Evolutionary conservation across 2,888 invertebrate genomes (phyloP).

Genomic region (Cheilosia grossa): DNA sequence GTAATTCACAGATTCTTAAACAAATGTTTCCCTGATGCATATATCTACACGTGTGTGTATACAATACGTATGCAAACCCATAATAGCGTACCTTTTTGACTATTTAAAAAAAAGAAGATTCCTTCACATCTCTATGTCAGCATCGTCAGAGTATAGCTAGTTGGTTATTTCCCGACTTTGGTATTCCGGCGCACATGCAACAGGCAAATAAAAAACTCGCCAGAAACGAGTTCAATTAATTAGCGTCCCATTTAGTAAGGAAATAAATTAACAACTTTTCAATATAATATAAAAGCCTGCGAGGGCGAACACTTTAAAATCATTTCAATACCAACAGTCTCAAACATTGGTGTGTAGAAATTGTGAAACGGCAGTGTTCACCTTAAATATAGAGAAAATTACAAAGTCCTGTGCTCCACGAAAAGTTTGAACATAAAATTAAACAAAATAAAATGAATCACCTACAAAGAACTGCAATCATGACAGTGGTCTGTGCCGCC

Average conservation of each 20-base stretch:
- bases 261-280: conserved; percentile 69
- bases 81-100: conserved; percentile 37
- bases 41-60: not conserved
- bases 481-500: conserved; percentile 77
- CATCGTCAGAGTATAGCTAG: conserved; percentile 27
- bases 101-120: conserved; percentile 1
- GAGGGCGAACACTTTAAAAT: conserved; percentile 48
- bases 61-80: not conserved
- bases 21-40: conserved; percentile 29
- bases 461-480: conserved; percentile 72
- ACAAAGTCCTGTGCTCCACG: conserved; percentile 6
- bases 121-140: conserved; percentile 53
- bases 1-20: conserved; percentile 37
- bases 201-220: conserved; percentile 27
- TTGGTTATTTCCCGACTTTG: conserved; percentile 51
- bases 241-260: conserved; percentile 78
- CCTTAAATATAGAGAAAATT: conserved; percentile 1
- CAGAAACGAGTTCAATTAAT: conserved; percentile 81
- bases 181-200: not conserved
- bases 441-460: conserved; percentile 63
- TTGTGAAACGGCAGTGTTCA: conserved; percentile 37
- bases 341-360: conserved; percentile 35
- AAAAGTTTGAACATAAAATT: not conserved
- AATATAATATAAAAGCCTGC: conserved; percentile 66
- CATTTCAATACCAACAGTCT: conserved; percentile 60